A percentile compares a stretch with the other conserved stretches of the same genome.
phyloP scores from a whole-genome alignment of 2,113 vertebrate genomes.

The Festucalex cinctus region DNA sequence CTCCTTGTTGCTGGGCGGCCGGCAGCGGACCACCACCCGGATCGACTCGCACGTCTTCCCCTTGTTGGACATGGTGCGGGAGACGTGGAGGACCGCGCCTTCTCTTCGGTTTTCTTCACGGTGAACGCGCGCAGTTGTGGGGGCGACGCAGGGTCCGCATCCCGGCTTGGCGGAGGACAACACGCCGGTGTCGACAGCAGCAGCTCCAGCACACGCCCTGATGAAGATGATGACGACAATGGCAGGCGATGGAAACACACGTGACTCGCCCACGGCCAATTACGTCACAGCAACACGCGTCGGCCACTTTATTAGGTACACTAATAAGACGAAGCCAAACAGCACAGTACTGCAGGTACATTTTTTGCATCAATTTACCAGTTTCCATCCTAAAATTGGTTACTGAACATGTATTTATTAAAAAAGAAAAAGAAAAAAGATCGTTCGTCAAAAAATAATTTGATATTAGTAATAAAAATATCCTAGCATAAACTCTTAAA shows the following conservation, averaged over 20 bases:
- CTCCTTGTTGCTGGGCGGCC: slow-evolving; percentile 84
- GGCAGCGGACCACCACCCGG: slow-evolving; percentile 92
- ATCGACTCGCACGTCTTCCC: slow-evolving; percentile 81
- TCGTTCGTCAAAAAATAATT: too few relatives aligned
- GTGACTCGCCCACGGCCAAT: neutral
- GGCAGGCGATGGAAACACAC: neutral
- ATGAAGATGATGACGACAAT: neutral
- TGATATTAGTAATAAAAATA: too few relatives aligned
- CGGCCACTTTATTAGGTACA: neutral
- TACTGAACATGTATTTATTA: too few relatives aligned
- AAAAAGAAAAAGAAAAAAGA: too few relatives aligned
- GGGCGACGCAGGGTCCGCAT: neutral
- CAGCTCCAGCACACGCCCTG: neutral
- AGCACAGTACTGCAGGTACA: neutral
- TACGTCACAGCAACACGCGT: neutral
- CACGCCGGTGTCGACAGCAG: neutral
- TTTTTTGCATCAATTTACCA: neutral
- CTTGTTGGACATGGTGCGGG: slow-evolving; percentile 66
- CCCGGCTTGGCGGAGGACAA: neutral
- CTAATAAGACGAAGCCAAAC: neutral
- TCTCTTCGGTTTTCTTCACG: neutral
- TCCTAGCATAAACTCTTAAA: too few relatives aligned
- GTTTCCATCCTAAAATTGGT: too few relatives aligned
- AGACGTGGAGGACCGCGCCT: neutral
- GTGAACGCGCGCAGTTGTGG: neutral